Evolutionary conservation across 2,113 vertebrate species (phyloP), one percentile per base, ranked within the genome.

Genomic region (Notechis scutatus): DNA sequence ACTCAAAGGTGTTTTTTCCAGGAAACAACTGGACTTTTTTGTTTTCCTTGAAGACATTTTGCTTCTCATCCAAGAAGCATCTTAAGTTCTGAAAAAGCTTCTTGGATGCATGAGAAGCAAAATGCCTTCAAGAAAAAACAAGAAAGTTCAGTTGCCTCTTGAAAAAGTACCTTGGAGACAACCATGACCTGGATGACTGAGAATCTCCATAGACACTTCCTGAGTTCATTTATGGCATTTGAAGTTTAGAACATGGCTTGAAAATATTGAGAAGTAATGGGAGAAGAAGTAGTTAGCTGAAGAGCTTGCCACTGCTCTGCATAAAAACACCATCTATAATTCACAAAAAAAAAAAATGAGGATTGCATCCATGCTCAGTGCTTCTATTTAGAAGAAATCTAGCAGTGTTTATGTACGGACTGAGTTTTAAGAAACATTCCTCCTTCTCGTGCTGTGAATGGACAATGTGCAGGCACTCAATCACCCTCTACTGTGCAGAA

Each of bases 271-370:
- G 8, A 88, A 88, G 87, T 9, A 0, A 69, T 15, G 88, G 21
- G 92, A 64, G 94, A 91, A 85, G 1, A 88, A 59, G 92, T 59
- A 92, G 34, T 11, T 91, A 56, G 56, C 92, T 87, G 54, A 55
- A 11, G 52, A 9, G 57, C 93, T 96, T 90, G 81, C 20, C 5
- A 88, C 3, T 57, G 92, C 87, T 93, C 92, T 93, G 92, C 26
- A 54, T 92, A 93, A 96, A 94, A 20, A 10, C 23, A n/a, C 88
- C 57, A 24, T 56, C 56, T n/a, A 7, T 92, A 94, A 92, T 89
- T 94, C 91, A 91, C 54, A 15, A 90, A 88, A 94, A 15, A 90
- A 88, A 94, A 91, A 90, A 94, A 92, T 95, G 57, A 90, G 85
- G 89, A 11, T 39, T 18, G 34, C 69, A 81, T 90, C 94, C 69